phyloP scores from a whole-genome alignment of 2,888 invertebrate species.

The Machimus rusticus region DNA sequence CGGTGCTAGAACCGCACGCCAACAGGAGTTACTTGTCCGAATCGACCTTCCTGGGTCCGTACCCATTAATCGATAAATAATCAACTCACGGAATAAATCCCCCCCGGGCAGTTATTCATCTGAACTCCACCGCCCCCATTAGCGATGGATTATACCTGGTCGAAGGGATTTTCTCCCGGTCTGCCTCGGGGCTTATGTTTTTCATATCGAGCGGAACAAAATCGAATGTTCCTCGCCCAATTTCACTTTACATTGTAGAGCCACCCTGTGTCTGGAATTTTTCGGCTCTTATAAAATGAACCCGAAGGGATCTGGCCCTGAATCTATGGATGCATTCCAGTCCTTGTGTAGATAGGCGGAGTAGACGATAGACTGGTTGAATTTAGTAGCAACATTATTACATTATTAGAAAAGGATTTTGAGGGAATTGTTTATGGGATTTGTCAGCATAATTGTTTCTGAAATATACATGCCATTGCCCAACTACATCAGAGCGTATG shows the following conservation, averaged over 20 bases:
- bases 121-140: not conserved
- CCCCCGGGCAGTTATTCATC: not conserved
- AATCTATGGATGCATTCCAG: not conserved
- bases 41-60: not conserved
- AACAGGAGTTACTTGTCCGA: not conserved
- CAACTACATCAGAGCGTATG: too few species aligned
- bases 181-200: not conserved
- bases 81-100: not conserved
- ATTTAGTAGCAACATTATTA: not conserved
- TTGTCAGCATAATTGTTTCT: not conserved
- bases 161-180: not conserved
- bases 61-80: conserved; percentile 5
- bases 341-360: not conserved
- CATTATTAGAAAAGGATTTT: not conserved
- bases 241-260: not conserved
- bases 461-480: not conserved
- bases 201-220: not conserved
- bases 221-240: not conserved
- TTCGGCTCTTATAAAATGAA: not conserved
- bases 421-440: not conserved
- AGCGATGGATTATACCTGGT: not conserved
- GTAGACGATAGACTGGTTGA: not conserved
- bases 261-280: not conserved
- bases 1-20: not conserved
- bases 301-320: not conserved